These are phyloP conservation scores for Astyanax mexicanus DNA, from an alignment of 2,797 vertebrate genomes.

Conservation along the genomic window DNA sequence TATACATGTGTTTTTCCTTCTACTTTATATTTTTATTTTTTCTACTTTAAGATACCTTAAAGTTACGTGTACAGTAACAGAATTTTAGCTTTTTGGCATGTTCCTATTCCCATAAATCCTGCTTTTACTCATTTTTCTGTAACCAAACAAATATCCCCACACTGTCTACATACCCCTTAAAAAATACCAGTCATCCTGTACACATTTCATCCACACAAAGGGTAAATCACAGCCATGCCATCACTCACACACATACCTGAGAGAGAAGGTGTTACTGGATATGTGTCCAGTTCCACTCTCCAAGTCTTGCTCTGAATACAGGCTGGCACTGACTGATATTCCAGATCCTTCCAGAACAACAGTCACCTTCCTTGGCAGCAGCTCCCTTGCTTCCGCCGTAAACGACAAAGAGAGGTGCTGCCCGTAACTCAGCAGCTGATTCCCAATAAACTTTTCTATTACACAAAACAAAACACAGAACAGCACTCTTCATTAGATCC, in stretches of 20 bases:
- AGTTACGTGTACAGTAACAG: no score
- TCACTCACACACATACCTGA: constrained; percentile 77
- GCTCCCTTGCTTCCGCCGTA: constrained; percentile 64
- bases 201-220: no score
- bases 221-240: background rate
- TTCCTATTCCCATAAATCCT: no score
- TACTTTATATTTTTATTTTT: no score
- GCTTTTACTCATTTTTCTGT: no score
- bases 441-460: constrained; percentile 86
- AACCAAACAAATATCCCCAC: no score
- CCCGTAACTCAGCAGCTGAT: constrained; percentile 85
- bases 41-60: no score
- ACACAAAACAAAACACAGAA: constrained; percentile 21
- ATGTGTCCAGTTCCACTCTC: constrained; percentile 44
- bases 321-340: constrained; percentile 68
- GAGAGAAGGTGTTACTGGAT: constrained; percentile 65
- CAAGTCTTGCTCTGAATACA: constrained; percentile 45
- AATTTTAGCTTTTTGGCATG: no score
- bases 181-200: no score
- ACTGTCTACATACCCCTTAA: no score
- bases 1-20: no score
- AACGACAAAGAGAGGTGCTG: constrained; percentile 84
- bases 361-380: constrained; percentile 65
- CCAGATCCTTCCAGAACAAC: constrained; percentile 84
- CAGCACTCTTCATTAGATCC: background rate